Base-by-base conservation (phyloP, 2,113 vertebrate species). In the Condylura cristata region DNA sequence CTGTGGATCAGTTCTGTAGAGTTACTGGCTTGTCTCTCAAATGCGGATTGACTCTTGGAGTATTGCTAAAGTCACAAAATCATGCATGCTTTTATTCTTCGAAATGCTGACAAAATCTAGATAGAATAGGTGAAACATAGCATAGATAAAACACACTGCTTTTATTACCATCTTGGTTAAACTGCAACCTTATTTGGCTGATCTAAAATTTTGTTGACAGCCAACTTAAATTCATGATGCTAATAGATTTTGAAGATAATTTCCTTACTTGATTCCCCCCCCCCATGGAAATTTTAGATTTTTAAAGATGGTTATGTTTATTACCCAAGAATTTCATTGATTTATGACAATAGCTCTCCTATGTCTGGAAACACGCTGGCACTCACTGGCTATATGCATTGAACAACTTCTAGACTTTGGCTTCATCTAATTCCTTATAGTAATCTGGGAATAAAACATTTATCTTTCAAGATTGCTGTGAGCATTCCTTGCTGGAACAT, bases 201-300 rank as follows among this genome's bases (percentile, higher is more conserved):
- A 46, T 79, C 13, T 91, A 89, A 87, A 89, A 32, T 93, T 85
- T 88, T 83, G 32, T 34, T 72, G 32, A 92, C 28, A 32, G 22
- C 5, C 7, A 65, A 9, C 22, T 28, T 1, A 56, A 76, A 82
- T 16, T 44, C 16, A 16, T 86, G 28, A 20, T 74, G 9, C 1
- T 34, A 34, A 7, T 2, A 48, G 20, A 1, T 32, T 10, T 34
- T 66, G 26, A 76, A 4, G 39, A 85, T 37, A 20, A 41, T 78
- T 82, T 66, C 37, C 5, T 68, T 14, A 26, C 6, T 37, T 32
- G 39, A 20, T 76, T 76, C 44, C 88, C 71, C 61, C 39, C 20
- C 4, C 39, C 12, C 2, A n/a, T 65, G n/a, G 10, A 5, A 14
- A 41, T 84, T 90, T 63, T 4, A 61, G 76, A 76, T 60, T 46